phyloP scores from a whole-genome alignment of 2,888 invertebrate species.

The Parnassius mnemosyne region DNA sequence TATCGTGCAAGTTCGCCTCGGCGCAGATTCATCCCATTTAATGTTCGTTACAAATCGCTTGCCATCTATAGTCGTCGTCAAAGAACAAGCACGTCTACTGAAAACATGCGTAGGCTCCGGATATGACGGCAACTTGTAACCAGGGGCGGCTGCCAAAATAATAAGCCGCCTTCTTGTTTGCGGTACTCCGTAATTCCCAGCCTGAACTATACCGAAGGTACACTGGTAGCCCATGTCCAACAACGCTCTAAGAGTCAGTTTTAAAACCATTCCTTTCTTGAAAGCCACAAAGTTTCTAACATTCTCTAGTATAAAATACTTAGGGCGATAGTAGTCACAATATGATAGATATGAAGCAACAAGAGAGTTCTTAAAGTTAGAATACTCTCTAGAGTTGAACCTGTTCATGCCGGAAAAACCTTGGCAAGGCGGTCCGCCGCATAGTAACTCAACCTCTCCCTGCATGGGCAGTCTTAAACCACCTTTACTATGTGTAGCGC shows the following conservation, averaged over 20 bases:
- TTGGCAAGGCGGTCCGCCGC: constrained; percentile 94
- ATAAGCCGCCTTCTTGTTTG: constrained; percentile 89
- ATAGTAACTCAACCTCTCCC: constrained; percentile 90
- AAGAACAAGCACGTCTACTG: constrained; percentile 83
- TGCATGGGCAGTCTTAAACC: constrained; percentile 84
- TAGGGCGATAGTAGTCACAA: constrained; percentile 92
- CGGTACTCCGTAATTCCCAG: constrained; percentile 91
- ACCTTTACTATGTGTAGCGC: constrained; percentile 68
- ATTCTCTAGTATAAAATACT: constrained; percentile 91
- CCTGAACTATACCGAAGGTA: constrained; percentile 91
- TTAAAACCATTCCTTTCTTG: constrained; percentile 89
- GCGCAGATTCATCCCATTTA: constrained; percentile 85
- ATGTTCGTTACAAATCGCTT: constrained; percentile 76
- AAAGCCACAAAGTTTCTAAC: constrained; percentile 92
- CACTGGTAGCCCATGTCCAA: constrained; percentile 93
- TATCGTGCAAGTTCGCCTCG: constrained; percentile 88
- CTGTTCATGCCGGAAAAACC: constrained; percentile 95
- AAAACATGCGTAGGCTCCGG: constrained; percentile 92
- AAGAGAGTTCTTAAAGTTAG: constrained; percentile 91
- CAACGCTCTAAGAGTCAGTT: constrained; percentile 87
- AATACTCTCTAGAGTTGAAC: constrained; percentile 91
- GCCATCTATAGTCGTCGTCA: constrained; percentile 67
- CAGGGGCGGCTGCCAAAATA: constrained; percentile 91
- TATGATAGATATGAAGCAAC: constrained; percentile 90
- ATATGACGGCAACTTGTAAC: constrained; percentile 85